Percentiles rank a stretch among this genome's conserved stretches.
Evolutionary conservation across 2,888 invertebrate species (phyloP).

Genomic region (Yponomeuta evonymella): DNA sequence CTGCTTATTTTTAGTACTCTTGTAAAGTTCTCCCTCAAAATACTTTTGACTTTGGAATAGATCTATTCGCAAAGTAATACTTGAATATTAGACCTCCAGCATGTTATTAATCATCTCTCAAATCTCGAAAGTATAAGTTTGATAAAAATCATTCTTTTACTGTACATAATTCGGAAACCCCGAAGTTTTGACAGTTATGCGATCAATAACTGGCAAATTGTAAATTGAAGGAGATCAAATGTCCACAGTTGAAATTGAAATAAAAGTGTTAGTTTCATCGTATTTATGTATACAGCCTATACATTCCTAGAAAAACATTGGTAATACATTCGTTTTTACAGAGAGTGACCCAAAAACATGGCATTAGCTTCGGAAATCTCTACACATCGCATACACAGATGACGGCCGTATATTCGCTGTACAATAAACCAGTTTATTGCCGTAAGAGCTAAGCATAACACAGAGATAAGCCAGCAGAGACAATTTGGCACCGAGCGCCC

Average conservation of each 20-base stretch:
- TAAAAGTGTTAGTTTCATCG: no score
- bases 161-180: no score
- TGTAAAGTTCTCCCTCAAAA: not conserved
- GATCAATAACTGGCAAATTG: no score
- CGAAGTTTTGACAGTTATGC: no score
- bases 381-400: slow-evolving; percentile 12
- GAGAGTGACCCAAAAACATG: not conserved
- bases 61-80: no score
- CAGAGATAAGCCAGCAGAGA: slow-evolving; percentile 72
- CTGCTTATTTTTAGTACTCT: not conserved
- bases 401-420: slow-evolving; percentile 50
- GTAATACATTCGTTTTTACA: not conserved
- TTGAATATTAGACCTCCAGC: no score
- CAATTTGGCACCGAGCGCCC: slow-evolving; percentile 72
- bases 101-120: no score
- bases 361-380: not conserved
- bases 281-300: not conserved
- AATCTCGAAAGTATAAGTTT: no score
- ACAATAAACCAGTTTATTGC: slow-evolving; percentile 63
- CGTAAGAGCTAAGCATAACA: slow-evolving; percentile 60
- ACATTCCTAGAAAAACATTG: not conserved
- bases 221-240: no score
- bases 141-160: no score
- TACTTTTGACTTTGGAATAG: no score
- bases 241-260: no score